These are phyloP conservation scores for Aphidius gifuensis DNA, from an alignment of 1,140 invertebrate genomes.

Conservation along the genomic window DNA sequence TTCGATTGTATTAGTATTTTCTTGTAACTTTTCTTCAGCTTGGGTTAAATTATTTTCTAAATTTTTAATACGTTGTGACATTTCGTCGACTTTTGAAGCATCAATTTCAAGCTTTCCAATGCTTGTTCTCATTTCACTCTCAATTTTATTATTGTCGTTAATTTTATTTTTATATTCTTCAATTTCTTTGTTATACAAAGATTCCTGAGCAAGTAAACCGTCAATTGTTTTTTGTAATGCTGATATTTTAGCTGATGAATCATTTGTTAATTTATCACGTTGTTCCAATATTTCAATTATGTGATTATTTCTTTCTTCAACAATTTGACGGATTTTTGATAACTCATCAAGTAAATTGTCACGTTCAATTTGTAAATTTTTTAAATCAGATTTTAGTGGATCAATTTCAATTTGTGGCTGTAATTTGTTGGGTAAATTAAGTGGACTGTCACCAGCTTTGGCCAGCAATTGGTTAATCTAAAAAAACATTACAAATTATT, in stretches of 20 bases:
- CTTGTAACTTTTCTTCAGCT: constrained; percentile 2
- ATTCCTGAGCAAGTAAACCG: constrained; percentile 22
- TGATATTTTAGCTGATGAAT: constrained; percentile 12
- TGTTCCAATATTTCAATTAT: constrained; percentile 34
- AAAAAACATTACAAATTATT: background rate
- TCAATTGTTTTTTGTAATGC: constrained; percentile 29
- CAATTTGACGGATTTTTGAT: constrained; percentile 15
- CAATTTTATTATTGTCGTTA: constrained; percentile 18
- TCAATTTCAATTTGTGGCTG: constrained; percentile 32
- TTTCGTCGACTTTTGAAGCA: no score
- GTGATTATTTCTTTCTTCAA: constrained; percentile 34
- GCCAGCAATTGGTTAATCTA: constrained; percentile 31
- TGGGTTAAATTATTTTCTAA: constrained; percentile 14
- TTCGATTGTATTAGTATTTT: background rate
- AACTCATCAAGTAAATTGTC: constrained; percentile 32
- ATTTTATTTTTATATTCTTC: constrained; percentile 26
- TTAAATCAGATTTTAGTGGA: constrained; percentile 28
- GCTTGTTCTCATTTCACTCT: constrained; percentile 22
- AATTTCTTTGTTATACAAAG: constrained; percentile 24
- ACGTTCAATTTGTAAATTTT: constrained; percentile 29
- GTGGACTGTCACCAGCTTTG: constrained; percentile 25
- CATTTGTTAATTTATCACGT: constrained; percentile 21
- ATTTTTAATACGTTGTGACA: constrained; percentile 22
- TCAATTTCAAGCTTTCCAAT: constrained; percentile 19
- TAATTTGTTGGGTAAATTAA: constrained; percentile 21